Base-by-base conservation (phyloP, 2,113 vertebrate species). In the Paramisgurnus dabryanus region DNA sequence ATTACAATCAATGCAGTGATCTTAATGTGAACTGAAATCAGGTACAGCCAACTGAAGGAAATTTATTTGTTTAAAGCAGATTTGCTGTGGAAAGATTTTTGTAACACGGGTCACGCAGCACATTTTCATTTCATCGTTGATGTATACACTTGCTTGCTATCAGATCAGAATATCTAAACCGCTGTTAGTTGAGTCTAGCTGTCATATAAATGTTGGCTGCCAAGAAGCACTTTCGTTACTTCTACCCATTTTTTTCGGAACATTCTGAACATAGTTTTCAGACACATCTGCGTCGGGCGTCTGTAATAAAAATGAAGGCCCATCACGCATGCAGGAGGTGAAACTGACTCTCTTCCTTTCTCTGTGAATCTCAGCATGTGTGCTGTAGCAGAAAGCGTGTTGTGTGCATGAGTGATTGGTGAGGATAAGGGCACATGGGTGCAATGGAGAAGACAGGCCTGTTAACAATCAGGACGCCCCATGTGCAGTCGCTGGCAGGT, bases 391-490 rank as follows among this genome's bases (percentile, higher is more conserved):
- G 64, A 60, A 58, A 15, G 27, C 11, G 61, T 18, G 43, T 76
- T 41, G 60, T 76, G 22, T 69, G 55, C 57, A 39, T 82, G 63
- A 75, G 70, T 64, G 60, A 67, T 76, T 34, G 60, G 60, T 79
- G 67, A 27, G 85, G 83, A 86, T 84, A 81, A 85, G 80, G 79
- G 83, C 40, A 80, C 43, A 43, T 39, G 49, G 61, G 69, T 85
- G 66, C 18, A 34, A 49, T 34, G n/a, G 69, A 67, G 60, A 50
- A 85, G 84, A 89, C 88, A 86, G 77, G 87, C 90, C 91, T 93
- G 91, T 87, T 86, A 93, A 88, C 89, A 91, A 93, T 93, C 90
- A 92, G 85, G 80, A 81, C 22, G 63, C 75, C 80, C 86, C 79
- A 65, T 84, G 65, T 67, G 67, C 66, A 79, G 67, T 67, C 69